Evolutionary conservation across 2,113 vertebrate species (phyloP), one percentile per base, ranked within the genome.

Genomic region (Rhinogobius similis): DNA sequence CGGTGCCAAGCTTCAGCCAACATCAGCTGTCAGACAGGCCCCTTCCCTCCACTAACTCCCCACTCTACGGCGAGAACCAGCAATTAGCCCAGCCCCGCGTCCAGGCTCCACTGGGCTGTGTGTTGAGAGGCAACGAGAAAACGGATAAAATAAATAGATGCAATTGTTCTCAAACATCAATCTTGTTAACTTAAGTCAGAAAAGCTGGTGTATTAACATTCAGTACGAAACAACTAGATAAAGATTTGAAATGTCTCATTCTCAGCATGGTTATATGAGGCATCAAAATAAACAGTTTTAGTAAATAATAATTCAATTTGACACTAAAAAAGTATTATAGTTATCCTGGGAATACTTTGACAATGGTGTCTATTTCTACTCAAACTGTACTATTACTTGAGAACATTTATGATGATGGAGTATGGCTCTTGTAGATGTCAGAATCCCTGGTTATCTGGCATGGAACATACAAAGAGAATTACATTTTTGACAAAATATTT

Each of bases 11-110:
- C 73, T 69, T 41, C 24, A 71, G 73, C 76, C 74, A 73, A 85
- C 77, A 91, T 88, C 83, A 79, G 70, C 70, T 75, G 87, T 80
- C 82, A 83, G 82, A 24, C 64, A 75, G 84, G 76, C 66, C 46
- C 62, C 43, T 29, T 26, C 56, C 62, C 62, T 10, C 16, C 14
- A 26, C 55, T 58, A 27, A 29, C 58, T 55, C 58, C 58, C 58
- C 18, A 61, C 29, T 36, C 29, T 20, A 4, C 27, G 70, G 67
- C 68, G 72, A 68, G 67, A 58, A 29, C 21, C 50, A 38, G 56
- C 65, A 73, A 77, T 79, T 72, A 67, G 46, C 75, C 69, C 38
- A 23, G 21, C 39, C 29, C 43, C 68, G 70, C 69, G 61, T 64
- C 39, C 48, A 59, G 27, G 58, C 7, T 61, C 29, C 58, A 61